Evolutionary conservation across 1,140 invertebrate genomes (phyloP).

Genomic region (Onthophagus taurus): DNA sequence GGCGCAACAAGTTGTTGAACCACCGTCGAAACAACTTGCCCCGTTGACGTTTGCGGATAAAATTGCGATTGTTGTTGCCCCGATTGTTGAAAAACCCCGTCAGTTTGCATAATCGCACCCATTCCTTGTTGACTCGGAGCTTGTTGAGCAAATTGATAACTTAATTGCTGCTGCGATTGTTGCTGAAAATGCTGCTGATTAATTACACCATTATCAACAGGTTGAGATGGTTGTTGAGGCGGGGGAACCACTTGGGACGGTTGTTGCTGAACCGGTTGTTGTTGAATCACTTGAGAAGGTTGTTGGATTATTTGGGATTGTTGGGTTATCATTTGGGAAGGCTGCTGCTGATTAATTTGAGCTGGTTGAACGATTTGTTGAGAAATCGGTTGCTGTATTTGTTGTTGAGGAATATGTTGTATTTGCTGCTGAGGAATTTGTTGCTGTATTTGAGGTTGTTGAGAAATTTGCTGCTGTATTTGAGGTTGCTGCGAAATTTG

Average conservation of each 20-base stretch:
- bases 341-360: slow-evolving; percentile 16
- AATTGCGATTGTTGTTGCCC: slow-evolving; percentile 31
- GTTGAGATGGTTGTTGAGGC: not conserved
- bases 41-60: slow-evolving; percentile 34
- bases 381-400: slow-evolving; percentile 38
- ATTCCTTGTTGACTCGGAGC: not conserved
- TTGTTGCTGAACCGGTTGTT: slow-evolving; percentile 1
- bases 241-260: not conserved
- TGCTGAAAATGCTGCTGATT: not conserved
- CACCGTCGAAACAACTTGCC: slow-evolving; percentile 12
- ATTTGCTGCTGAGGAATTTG: slow-evolving; percentile 13
- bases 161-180: slow-evolving; percentile 4
- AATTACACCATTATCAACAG: not conserved
- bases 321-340: slow-evolving; percentile 13
- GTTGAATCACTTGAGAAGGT: slow-evolving; percentile 5
- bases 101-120: not conserved
- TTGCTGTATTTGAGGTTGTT: too few species aligned
- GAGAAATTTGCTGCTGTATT: slow-evolving; percentile 10
- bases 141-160: slow-evolving; percentile 11
- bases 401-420: slow-evolving; percentile 12
- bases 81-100: slow-evolving; percentile 1
- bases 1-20: slow-evolving; percentile 14
- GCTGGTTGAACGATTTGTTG: slow-evolving; percentile 29
- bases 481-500: slow-evolving; percentile 17
- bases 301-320: slow-evolving; percentile 9